Evolutionary conservation across 2,113 vertebrate genomes (phyloP), one percentile per base, ranked within the genome.

Genomic region (Planiliza haematocheilus): DNA sequence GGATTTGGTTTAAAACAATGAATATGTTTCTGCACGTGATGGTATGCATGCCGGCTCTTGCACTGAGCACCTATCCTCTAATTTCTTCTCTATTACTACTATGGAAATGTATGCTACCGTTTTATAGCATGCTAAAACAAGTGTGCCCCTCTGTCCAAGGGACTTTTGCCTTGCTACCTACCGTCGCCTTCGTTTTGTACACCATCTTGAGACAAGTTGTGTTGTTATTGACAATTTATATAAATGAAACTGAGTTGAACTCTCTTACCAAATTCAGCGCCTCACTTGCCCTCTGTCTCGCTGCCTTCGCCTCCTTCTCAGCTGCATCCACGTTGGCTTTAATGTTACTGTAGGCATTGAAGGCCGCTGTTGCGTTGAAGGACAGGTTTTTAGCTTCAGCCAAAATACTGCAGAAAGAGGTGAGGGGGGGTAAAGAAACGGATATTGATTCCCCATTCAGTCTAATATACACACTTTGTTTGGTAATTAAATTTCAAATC

Each of bases 321-420:
- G 98, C 97, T 77, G 95, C 94, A 0, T 97, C 96, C 7, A 94
- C 95, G 57, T 91, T 90, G 49, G 96, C 92, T 84, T 98, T 99
- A 90, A 99, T 99, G 81, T 97, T 98, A 78, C 94, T 97, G 51
- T 99, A 99, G 78, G 98, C 97, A 43, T 95, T 97, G 93, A 99
- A 98, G 61, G 98, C 98, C 57, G 95, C 95, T 0, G 98, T 99
- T 72, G 98, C 98, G 74, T 99, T 99, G 89, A 99, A 97, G 81
- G 98, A 99, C 58, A 99, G 92, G 66, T 97, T 99, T 91, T 96
- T 99, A 20, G 97, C 97, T 65, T 98, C 97, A 7, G 94, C 94
- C 52, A 99, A 95, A 89, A 98, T 99, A 77, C 97, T 99, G 92
- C 76, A 1, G 84, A 70, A 70, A 64, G 20, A 30, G 9, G 13